Conservation (phyloP, 1,140 invertebrate species). For the Lepidostoma basale region DNA sequence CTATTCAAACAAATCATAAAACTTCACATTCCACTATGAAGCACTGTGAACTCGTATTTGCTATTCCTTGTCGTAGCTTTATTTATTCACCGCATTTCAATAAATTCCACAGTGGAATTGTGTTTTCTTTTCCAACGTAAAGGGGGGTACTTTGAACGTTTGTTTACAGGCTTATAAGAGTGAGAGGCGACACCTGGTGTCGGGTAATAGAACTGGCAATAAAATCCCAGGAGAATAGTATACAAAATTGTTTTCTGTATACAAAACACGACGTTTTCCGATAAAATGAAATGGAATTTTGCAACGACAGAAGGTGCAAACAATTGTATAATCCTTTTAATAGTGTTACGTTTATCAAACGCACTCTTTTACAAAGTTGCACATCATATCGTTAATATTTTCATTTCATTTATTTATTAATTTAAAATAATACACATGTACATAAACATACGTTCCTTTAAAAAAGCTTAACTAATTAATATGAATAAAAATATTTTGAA, state of each 20-base stretch:
- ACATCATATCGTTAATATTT: no score
- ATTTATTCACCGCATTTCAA: background rate
- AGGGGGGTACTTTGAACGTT: background rate
- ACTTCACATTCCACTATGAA: no score
- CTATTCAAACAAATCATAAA: no score
- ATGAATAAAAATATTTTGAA: no score
- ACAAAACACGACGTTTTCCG: background rate
- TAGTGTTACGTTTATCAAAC: no score
- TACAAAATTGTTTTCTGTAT: background rate
- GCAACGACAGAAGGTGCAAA: background rate
- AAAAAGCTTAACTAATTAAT: no score
- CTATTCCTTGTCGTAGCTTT: background rate
- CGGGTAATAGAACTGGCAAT: background rate
- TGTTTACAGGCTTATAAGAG: conserved; percentile 4
- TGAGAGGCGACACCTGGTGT: conserved; percentile 15
- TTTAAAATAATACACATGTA: no score
- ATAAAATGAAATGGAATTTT: conserved; percentile 13
- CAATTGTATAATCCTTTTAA: background rate
- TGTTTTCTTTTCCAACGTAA: background rate
- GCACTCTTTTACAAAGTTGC: no score
- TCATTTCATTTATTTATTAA: no score
- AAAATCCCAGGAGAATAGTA: conserved; percentile 21
- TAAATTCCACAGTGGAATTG: no score
- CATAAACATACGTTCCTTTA: no score
- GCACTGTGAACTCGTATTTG: no score